Conservation (phyloP, 2,797 vertebrate genomes). For the Cyclopterus lumpus region DNA sequence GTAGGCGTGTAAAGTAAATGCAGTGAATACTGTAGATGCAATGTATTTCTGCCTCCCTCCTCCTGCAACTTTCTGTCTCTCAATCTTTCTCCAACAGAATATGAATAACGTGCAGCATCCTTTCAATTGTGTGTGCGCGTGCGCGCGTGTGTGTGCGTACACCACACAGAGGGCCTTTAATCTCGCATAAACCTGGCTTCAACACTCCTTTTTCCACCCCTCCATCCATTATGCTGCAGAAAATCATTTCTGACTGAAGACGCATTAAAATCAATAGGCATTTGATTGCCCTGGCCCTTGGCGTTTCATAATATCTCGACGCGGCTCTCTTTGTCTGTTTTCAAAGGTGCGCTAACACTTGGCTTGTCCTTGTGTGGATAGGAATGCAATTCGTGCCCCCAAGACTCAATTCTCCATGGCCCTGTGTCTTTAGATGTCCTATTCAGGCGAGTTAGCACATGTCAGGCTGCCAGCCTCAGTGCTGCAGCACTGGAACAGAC, state of each 20-base stretch:
- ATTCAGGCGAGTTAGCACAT: conserved; percentile 61
- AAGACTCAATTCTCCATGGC: conserved; percentile 73
- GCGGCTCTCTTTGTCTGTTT: conserved; percentile 67
- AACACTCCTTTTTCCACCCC: conserved; percentile 61
- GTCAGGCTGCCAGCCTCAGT: conserved; percentile 57
- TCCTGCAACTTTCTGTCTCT: conserved; percentile 18
- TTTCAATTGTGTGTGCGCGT: conserved; percentile 1
- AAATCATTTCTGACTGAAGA: conserved; percentile 78
- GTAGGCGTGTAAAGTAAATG: background rate
- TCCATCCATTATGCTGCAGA: conserved; percentile 73
- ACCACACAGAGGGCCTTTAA: conserved; percentile 57
- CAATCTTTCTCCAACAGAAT: conserved; percentile 20
- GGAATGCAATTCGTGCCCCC: conserved; percentile 71
- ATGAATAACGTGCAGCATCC: conserved; percentile 40
- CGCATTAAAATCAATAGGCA: conserved; percentile 79
- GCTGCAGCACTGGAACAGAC: conserved; percentile 49
- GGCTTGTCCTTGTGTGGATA: conserved; percentile 64
- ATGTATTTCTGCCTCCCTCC: conserved; percentile 2
- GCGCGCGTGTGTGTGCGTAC: conserved; percentile 18
- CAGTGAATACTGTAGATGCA: background rate
- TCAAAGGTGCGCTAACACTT: conserved; percentile 65
- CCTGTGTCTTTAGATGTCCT: conserved; percentile 69
- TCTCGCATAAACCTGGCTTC: conserved; percentile 67
- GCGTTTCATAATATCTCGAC: conserved; percentile 66
- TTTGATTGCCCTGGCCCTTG: conserved; percentile 70